phyloP scores from a whole-genome alignment of 2,888 invertebrate species.

The Monoplex corrugatus region DNA sequence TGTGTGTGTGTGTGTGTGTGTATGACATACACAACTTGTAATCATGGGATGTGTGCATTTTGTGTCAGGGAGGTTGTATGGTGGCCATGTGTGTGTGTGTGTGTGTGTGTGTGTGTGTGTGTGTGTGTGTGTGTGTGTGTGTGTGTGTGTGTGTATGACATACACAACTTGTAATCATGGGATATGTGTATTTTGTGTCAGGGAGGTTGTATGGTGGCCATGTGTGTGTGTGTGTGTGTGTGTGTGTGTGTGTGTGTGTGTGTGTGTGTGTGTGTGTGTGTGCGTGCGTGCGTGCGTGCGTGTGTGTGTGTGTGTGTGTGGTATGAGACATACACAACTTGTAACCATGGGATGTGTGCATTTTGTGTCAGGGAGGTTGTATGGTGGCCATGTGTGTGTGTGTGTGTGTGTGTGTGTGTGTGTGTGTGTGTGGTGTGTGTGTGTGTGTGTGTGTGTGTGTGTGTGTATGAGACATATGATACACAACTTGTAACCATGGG shows the following conservation, averaged over 20 bases:
- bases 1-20: not conserved
- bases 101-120: not conserved
- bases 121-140: not conserved
- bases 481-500: not conserved
- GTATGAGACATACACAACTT: not conserved
- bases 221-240: not conserved
- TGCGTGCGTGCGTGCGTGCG: slow-evolving; percentile 19
- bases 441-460: not conserved
- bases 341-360: not conserved
- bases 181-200: not conserved
- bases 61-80: not conserved
- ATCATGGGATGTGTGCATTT: not conserved
- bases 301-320: not conserved
- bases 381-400: not conserved
- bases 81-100: not conserved
- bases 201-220: not conserved
- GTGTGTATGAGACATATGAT: not conserved
- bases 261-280: slow-evolving; percentile 15
- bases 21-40: not conserved
- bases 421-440: not conserved
- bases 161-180: no score
- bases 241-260: not conserved
- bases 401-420: not conserved
- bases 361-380: not conserved
- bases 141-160: not conserved